A percentile compares a stretch with the other conserved stretches of the same genome.
Evolutionary conservation across 1,140 invertebrate genomes (phyloP).

Genomic region (Diabrotica virgifera): DNA sequence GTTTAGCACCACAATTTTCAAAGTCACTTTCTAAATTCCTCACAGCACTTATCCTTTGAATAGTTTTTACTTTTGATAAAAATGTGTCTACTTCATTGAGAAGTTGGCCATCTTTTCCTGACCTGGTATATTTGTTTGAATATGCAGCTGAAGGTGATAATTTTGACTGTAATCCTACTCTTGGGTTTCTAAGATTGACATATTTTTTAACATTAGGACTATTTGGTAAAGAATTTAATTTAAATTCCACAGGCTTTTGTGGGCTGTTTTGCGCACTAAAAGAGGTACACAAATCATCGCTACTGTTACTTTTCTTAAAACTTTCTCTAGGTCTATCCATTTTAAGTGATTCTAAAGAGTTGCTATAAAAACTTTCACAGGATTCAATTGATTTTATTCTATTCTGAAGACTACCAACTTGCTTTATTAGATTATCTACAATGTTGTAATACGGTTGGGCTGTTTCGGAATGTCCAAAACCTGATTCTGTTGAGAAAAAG

Average conservation of each 20-base stretch:
- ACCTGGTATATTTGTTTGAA: conserved; percentile 46
- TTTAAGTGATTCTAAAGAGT: conserved; percentile 29
- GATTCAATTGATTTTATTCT: conserved; percentile 54
- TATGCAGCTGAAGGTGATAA: conserved; percentile 43
- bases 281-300: conserved; percentile 38
- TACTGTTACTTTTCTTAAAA: conserved; percentile 35
- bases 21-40: conserved; percentile 36
- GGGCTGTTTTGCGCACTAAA: conserved; percentile 44
- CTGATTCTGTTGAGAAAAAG: conserved; percentile 60
- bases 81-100: conserved; percentile 56
- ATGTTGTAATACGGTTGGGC: conserved; percentile 46
- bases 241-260: conserved; percentile 41
- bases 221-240: conserved; percentile 39
- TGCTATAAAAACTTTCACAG: conserved; percentile 29
- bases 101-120: conserved; percentile 49
- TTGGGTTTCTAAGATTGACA: conserved; percentile 7
- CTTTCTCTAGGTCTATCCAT: conserved; percentile 25
- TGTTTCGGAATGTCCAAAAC: conserved; percentile 32
- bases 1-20: conserved; percentile 1
- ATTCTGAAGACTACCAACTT: conserved; percentile 59
- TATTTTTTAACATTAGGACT: conserved; percentile 32
- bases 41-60: conserved; percentile 42
- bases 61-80: conserved; percentile 53
- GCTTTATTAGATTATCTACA: conserved; percentile 60
- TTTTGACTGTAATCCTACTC: background rate